Evolutionary conservation across 2,113 vertebrate species (phyloP).

Genomic region (Gobiocypris rarus): DNA sequence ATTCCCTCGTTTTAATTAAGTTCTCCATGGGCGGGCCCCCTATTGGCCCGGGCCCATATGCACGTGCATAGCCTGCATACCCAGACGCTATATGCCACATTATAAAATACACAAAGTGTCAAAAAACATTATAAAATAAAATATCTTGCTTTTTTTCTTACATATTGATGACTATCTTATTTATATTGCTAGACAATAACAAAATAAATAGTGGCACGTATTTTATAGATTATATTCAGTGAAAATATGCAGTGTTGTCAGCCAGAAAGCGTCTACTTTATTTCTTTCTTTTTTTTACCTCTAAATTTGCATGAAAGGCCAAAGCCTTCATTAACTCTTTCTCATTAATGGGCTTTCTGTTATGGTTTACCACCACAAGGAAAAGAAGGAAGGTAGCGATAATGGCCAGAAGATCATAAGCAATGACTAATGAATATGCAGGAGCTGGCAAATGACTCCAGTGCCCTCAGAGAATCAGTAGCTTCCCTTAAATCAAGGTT

Average conservation of each 20-base stretch:
- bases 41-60: no score
- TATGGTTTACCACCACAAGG: conserved; percentile 50
- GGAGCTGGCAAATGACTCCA: conserved; percentile 43
- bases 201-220: background rate
- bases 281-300: conserved; percentile 39
- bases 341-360: conserved; percentile 61
- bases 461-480: conserved; percentile 47
- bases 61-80: no score
- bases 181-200: background rate
- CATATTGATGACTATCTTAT: background rate
- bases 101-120: no score
- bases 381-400: conserved; percentile 52
- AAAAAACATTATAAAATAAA: no score
- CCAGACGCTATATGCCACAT: no score
- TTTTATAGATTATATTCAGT: background rate
- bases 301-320: conserved; percentile 2
- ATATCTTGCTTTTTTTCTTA: background rate
- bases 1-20: no score
- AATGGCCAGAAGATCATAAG: conserved; percentile 53
- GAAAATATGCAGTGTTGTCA: background rate
- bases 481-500: conserved; percentile 43
- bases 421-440: conserved; percentile 58
- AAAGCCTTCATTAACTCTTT: conserved; percentile 49
- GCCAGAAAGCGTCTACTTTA: background rate
- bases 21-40: no score